Conservation (phyloP, 1,140 invertebrate genomes). For the Telenomus remus region DNA sequence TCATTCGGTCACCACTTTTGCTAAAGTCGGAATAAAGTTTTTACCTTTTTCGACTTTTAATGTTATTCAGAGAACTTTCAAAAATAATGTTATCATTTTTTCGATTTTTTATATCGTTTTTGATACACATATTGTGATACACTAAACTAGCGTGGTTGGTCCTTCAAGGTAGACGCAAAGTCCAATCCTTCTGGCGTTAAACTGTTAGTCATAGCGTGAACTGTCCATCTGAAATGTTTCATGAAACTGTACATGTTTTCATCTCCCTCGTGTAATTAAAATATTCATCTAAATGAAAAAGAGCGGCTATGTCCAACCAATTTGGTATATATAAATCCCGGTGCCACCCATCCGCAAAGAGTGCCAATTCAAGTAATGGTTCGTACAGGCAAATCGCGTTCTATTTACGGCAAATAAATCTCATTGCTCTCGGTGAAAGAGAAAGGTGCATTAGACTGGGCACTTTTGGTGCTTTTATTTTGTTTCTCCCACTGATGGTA, state of each 20-base stretch:
- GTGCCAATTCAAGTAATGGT: conserved; percentile 21
- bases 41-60: no score
- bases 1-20: no score
- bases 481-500: not conserved
- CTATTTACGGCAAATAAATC: conserved; percentile 26
- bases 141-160: no score
- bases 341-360: not conserved
- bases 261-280: conserved; percentile 20
- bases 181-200: no score
- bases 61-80: no score
- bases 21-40: no score
- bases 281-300: conserved; percentile 29
- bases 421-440: not conserved
- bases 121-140: no score
- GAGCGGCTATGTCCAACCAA: conserved; percentile 23
- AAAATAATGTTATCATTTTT: no score
- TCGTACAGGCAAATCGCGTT: conserved; percentile 22
- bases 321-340: conserved; percentile 27
- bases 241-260: not conserved
- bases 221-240: no score
- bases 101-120: no score
- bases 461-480: conserved; percentile 4
- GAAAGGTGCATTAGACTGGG: not conserved
- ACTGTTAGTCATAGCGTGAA: no score
- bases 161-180: no score